phyloP scores from a whole-genome alignment of 2,888 invertebrate species.

The Meteorus cinctellus region DNA sequence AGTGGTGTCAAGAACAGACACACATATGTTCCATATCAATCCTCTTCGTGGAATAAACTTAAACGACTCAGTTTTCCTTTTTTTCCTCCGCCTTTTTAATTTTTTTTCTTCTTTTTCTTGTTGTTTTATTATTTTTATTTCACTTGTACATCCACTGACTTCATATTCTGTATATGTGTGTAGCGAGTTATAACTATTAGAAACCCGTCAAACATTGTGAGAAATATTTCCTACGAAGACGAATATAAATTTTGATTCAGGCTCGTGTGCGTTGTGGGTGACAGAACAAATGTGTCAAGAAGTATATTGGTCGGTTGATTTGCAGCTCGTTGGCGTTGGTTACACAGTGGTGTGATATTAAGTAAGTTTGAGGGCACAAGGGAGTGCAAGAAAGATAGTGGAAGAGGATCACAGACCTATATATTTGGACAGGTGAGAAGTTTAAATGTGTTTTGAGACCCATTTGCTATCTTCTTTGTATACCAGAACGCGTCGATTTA shows the following conservation, averaged over 20 bases:
- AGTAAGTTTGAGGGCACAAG: not conserved
- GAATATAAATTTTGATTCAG: not conserved
- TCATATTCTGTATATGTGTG: not conserved
- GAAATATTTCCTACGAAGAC: not conserved
- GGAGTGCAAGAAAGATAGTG: not conserved
- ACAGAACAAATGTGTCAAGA: constrained; percentile 7
- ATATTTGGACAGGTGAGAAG: constrained; percentile 37
- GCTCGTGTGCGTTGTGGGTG: not conserved
- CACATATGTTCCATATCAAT: constrained; percentile 25
- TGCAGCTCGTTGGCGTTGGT: not conserved
- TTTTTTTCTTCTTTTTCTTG: not conserved
- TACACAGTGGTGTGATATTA: not conserved
- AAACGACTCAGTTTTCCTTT: constrained; percentile 6
- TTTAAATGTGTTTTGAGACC: constrained; percentile 13
- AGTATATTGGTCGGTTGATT: constrained; percentile 6
- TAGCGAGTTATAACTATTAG: not conserved
- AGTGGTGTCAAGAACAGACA: constrained; percentile 18
- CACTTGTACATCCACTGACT: not conserved
- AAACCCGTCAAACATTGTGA: not conserved
- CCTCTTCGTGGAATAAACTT: constrained; percentile 22
- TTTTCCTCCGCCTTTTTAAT: too few relatives aligned
- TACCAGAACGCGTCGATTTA: constrained; percentile 22
- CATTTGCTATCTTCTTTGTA: constrained; percentile 15
- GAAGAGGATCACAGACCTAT: constrained; percentile 27
- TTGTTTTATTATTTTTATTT: not conserved